These are phyloP conservation scores for Athene cunicularia DNA, from an alignment of 2,113 vertebrate species.

Conservation along the genomic window DNA sequence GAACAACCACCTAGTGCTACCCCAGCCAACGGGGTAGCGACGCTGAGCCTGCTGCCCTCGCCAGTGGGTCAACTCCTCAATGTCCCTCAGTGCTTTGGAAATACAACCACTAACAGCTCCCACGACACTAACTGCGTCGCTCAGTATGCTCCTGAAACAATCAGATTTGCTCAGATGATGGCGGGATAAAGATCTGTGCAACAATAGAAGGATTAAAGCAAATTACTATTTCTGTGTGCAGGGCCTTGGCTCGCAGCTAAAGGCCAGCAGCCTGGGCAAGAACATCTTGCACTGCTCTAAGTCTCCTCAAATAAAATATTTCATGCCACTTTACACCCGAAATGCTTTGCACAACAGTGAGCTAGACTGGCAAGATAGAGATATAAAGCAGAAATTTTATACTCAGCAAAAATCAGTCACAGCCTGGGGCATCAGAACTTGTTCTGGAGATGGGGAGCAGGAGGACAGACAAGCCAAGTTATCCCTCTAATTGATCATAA, in stretches of 20 bases:
- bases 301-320: background rate
- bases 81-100: background rate
- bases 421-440: slow-evolving; percentile 22
- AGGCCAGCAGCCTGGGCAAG: background rate
- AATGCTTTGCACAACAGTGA: slow-evolving; percentile 35
- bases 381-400: background rate
- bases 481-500: background rate
- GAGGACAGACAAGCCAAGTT: slow-evolving; percentile 11
- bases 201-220: background rate
- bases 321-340: background rate
- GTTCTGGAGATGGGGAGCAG: slow-evolving; percentile 20
- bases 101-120: background rate
- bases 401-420: slow-evolving; percentile 49
- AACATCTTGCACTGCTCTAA: background rate
- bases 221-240: background rate
- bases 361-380: background rate
- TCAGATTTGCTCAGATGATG: fast-evolving
- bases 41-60: background rate
- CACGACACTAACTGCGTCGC: fast-evolving
- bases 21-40: background rate
- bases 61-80: background rate
- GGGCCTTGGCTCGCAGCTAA: background rate
- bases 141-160: background rate
- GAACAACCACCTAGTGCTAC: background rate
- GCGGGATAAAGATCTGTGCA: background rate